Percentiles rank a stretch among this genome's conserved stretches.
Evolutionary conservation across 2,888 invertebrate species (phyloP).

Genomic region (Megastigmus dorsalis): DNA sequence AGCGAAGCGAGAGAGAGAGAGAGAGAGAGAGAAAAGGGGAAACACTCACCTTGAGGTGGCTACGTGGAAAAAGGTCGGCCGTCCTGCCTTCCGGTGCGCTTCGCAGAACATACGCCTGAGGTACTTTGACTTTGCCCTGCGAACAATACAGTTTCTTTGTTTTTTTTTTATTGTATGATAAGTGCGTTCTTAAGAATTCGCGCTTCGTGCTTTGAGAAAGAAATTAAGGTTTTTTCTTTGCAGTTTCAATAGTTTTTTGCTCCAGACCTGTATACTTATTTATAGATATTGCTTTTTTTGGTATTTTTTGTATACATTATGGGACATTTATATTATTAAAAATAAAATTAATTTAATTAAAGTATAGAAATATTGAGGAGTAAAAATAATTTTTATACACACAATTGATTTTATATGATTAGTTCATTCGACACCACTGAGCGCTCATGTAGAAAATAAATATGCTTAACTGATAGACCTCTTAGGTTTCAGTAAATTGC

Average conservation of each 20-base stretch:
- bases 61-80: slow-evolving; percentile 66
- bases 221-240: too few species aligned
- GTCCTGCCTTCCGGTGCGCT: slow-evolving; percentile 59
- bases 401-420: slow-evolving; percentile 19
- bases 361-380: too few species aligned
- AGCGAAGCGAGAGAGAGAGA: too few species aligned
- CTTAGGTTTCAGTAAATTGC: slow-evolving; percentile 6
- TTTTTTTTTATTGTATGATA: too few species aligned
- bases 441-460: slow-evolving; percentile 15
- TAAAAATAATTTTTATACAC: slow-evolving; percentile 14
- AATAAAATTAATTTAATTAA: neutral
- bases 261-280: too few species aligned
- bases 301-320: too few species aligned
- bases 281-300: too few species aligned
- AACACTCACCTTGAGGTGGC: slow-evolving; percentile 66
- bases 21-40: too few species aligned
- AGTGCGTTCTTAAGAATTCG: too few species aligned
- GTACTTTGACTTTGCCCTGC: slow-evolving; percentile 67
- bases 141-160: too few species aligned
- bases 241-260: neutral
- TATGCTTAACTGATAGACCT: neutral
- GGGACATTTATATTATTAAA: too few species aligned
- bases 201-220: too few species aligned
- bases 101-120: slow-evolving; percentile 65
- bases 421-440: neutral